Base-by-base conservation (phyloP, 1,140 invertebrate species). In the Oncopodura yosiiana region DNA sequence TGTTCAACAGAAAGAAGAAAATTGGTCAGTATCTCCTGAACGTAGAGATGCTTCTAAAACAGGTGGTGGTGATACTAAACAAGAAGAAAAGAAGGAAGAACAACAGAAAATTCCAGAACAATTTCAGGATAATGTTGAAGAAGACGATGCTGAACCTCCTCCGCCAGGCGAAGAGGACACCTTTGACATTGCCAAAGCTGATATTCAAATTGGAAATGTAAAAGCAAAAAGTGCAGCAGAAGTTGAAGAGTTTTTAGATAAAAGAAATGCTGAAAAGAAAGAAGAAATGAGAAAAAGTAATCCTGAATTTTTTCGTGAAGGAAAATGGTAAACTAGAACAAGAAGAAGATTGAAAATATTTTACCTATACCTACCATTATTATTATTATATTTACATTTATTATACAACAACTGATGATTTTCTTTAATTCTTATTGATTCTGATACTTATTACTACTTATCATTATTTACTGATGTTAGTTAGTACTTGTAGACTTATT, bases 261-360 rank as follows among this genome's bases (percentile, higher is more conserved):
- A 60, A 24, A 26, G 55, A 42, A 63, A 63, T 34, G 61, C 61
- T 14, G 37, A 57, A 27, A 63, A 60, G 16, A 63, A 63, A 53
- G 61, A 63, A 54, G 61, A 60, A 16, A 57, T 63, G 50, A 49
- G 54, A 32, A 51, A 63, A 41, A 53, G 54, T 36, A 63, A 63
- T 52, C 61, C 57, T 8, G 61, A 63, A 12, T 63, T 63, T 51
- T 63, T 63, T 41, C 18, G 44, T 48, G 23, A 37, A 9, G 32
- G 14, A n/a, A n/a, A 34, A 34, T 34, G 14, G 6, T 34, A 34
- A 34, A 34, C 8, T 34, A 34, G 14, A 34, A 34, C 30, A 34
- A n/a, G 30, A 34, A 34, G 30, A 8, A 34, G n/a, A n/a, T n/a
- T n/a, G n/a, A n/a, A n/a, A n/a, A n/a, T n/a, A n/a, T n/a, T n/a